A percentile compares a stretch with the other conserved stretches of the same genome.
Evolutionary conservation across 1,140 invertebrate genomes (phyloP).

Genomic region (Drosophila nikananu): DNA sequence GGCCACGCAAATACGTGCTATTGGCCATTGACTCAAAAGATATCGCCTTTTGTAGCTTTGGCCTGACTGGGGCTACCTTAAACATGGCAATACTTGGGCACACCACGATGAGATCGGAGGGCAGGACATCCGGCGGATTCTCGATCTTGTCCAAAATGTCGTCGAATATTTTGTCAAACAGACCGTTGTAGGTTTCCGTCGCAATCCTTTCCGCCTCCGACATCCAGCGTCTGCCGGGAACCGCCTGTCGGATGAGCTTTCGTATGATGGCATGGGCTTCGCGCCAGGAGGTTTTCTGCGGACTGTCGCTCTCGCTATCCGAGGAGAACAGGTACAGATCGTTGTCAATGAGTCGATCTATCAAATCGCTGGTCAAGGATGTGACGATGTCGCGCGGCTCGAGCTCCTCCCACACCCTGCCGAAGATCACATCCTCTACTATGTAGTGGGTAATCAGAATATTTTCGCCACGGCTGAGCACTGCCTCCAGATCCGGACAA

Average conservation of each 20-base stretch:
- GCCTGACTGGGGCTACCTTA: fast-evolving
- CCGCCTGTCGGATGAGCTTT: slow-evolving; percentile 64
- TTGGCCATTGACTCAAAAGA: not conserved
- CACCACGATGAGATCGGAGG: slow-evolving; percentile 27
- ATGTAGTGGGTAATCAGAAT: slow-evolving; percentile 55
- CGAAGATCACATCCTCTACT: slow-evolving; percentile 69
- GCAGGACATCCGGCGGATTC: not conserved
- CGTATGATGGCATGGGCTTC: slow-evolving; percentile 66
- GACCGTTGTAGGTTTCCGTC: slow-evolving; percentile 40
- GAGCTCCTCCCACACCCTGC: slow-evolving; percentile 34
- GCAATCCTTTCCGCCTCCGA: slow-evolving; percentile 59
- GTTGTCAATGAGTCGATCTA: slow-evolving; percentile 76
- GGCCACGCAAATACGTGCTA: not conserved
- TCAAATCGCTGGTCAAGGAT: slow-evolving; percentile 45
- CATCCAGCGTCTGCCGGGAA: slow-evolving; percentile 75
- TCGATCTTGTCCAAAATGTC: slow-evolving; percentile 18
- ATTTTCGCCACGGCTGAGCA: slow-evolving; percentile 41
- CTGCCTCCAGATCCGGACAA: slow-evolving; percentile 42
- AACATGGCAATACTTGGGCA: no score
- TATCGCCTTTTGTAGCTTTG: fast-evolving
- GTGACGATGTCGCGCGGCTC: slow-evolving; percentile 63
- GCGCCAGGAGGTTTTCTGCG: not conserved
- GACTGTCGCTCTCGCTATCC: slow-evolving; percentile 56
- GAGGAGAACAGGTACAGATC: slow-evolving; percentile 68
- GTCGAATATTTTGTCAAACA: slow-evolving; percentile 61